Evolutionary conservation across 2,797 vertebrate species (phyloP).

Genomic region (Dallia pectoralis): DNA sequence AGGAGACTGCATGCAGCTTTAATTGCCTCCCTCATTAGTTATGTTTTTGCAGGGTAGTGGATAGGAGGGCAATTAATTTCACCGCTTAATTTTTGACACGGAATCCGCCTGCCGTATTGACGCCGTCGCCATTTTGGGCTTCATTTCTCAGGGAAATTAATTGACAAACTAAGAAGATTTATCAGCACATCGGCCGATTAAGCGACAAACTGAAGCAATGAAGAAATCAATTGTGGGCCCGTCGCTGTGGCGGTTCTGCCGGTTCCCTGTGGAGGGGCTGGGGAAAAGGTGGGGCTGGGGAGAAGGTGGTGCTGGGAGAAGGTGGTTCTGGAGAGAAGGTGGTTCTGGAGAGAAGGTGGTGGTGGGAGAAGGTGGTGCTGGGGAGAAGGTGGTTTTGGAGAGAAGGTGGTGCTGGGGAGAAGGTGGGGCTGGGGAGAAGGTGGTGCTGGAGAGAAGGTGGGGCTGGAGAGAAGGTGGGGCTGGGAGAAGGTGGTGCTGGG

Average conservation of each 20-base stretch:
- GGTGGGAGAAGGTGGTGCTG: too few species aligned
- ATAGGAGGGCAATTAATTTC: constrained; percentile 81
- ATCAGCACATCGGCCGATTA: constrained; percentile 81
- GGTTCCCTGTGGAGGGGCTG: constrained; percentile 53
- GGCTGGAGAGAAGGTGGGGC: too few species aligned
- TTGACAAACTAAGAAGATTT: constrained; percentile 80
- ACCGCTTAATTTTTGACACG: constrained; percentile 79
- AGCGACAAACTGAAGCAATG: constrained; percentile 80
- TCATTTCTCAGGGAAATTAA: constrained; percentile 81
- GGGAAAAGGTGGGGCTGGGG: constrained; percentile 43
- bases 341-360: too few species aligned
- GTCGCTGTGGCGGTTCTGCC: constrained; percentile 56
- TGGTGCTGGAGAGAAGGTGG: too few species aligned
- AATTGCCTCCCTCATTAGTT: constrained; percentile 83
- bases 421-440: too few species aligned
- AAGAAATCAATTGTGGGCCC: constrained; percentile 79
- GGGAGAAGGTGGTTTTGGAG: too few species aligned
- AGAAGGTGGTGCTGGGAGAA: too few species aligned
- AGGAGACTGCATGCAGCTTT: constrained; percentile 76
- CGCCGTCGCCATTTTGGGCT: constrained; percentile 75
- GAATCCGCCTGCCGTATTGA: constrained; percentile 76
- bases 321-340: too few species aligned
- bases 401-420: too few species aligned
- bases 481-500: too few species aligned
- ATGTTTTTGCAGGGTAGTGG: constrained; percentile 77